Evolutionary conservation across 2,888 invertebrate genomes (phyloP).

Genomic region (Tupiocoris notatus): DNA sequence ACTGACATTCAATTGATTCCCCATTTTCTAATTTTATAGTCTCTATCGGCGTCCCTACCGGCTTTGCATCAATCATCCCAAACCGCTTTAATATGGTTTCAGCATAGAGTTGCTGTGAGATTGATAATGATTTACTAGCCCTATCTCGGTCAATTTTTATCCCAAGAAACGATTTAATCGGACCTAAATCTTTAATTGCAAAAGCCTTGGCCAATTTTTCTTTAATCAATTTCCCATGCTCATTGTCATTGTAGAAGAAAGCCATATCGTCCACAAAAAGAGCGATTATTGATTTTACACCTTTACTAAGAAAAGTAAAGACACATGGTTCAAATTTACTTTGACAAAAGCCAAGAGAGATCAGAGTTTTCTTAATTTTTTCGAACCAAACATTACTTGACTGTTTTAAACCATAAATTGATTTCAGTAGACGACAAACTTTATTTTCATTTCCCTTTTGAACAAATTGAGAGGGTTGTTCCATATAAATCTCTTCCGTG

Average conservation of each 20-base stretch:
- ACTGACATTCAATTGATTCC: neutral
- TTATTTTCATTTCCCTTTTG: slow-evolving; percentile 5
- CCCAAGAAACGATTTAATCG: neutral
- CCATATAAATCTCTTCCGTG: slow-evolving; percentile 50
- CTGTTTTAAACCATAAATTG: slow-evolving; percentile 49
- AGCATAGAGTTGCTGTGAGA: neutral
- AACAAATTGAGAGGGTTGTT: slow-evolving; percentile 46
- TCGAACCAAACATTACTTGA: slow-evolving; percentile 43
- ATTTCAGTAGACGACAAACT: slow-evolving; percentile 46
- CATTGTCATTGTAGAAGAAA: neutral
- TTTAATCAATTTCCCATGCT: neutral
- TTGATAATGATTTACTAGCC: neutral
- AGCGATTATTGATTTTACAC: neutral
- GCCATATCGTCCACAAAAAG: slow-evolving; percentile 9
- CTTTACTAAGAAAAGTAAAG: neutral
- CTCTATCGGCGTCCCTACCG: slow-evolving; percentile 7
- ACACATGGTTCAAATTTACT: neutral
- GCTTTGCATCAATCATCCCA: neutral
- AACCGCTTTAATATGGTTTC: neutral
- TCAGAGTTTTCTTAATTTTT: neutral
- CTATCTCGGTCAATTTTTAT: slow-evolving; percentile 4
- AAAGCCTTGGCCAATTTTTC: neutral
- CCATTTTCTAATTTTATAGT: neutral
- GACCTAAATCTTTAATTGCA: slow-evolving; percentile 11
- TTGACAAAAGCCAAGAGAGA: neutral